Percentiles rank a stretch among this genome's conserved stretches.
Conservation (phyloP, 2,888 invertebrate species). For the Meganola albula region DNA sequence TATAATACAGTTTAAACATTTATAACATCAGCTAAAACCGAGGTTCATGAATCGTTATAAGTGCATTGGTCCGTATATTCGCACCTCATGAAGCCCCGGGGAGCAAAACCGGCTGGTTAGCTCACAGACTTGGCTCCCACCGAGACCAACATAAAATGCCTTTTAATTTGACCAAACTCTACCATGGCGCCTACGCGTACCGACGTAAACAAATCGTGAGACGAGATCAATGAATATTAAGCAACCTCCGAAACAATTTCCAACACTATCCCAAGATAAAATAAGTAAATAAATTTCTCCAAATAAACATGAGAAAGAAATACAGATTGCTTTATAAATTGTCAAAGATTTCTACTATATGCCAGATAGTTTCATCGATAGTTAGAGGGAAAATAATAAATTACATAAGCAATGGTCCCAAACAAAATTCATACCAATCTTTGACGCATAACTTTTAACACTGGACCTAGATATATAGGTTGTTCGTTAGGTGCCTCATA, state of each 20-base stretch:
- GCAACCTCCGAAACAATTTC: slow-evolving; percentile 64
- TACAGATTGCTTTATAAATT: slow-evolving; percentile 73
- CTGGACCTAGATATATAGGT: no score
- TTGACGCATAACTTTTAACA: no score
- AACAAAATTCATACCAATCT: no score
- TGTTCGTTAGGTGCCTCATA: no score
- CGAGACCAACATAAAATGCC: slow-evolving; percentile 29
- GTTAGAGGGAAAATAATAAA: no score
- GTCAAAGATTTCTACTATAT: slow-evolving; percentile 53
- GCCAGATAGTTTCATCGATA: slow-evolving; percentile 49
- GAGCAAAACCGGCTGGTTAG: slow-evolving; percentile 47
- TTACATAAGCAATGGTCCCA: slow-evolving; percentile 54
- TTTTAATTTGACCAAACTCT: slow-evolving; percentile 56
- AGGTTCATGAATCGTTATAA: slow-evolving; percentile 44
- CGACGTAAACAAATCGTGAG: slow-evolving; percentile 68
- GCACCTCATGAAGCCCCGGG: slow-evolving; percentile 63
- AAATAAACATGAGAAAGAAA: slow-evolving; percentile 60
- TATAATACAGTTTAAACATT: slow-evolving; percentile 12
- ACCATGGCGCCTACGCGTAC: slow-evolving; percentile 50
- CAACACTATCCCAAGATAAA: slow-evolving; percentile 56
- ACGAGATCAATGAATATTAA: slow-evolving; percentile 72
- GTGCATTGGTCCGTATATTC: slow-evolving; percentile 51
- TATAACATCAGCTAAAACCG: no score
- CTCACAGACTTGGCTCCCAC: slow-evolving; percentile 14
- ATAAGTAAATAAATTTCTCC: slow-evolving; percentile 62